Percentiles rank a stretch among this genome's conserved stretches.
Evolutionary conservation across 2,113 vertebrate species (phyloP).

Genomic region (Gavia stellata): DNA sequence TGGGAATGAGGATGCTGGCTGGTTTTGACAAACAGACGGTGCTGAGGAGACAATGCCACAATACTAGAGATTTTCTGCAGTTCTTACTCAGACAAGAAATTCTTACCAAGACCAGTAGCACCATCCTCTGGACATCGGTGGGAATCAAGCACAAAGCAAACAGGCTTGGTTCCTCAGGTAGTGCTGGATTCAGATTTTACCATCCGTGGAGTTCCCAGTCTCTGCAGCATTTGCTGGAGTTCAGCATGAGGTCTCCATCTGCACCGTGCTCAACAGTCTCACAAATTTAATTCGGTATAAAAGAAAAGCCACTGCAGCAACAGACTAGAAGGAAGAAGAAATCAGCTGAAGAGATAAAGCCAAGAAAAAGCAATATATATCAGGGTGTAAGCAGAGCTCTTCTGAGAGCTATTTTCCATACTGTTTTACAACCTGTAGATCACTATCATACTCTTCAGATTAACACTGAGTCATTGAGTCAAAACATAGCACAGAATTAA

Average conservation of each 20-base stretch:
- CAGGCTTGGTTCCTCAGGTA: not conserved
- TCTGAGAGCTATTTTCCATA: not conserved
- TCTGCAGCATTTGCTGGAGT: not conserved
- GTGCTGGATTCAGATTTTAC: not conserved
- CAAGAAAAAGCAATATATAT: not conserved
- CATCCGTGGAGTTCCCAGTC: not conserved
- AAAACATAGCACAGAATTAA: not conserved
- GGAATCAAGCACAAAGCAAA: not conserved
- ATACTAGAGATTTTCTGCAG: not conserved
- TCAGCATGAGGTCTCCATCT: not conserved
- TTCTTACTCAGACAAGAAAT: not conserved
- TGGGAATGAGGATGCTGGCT: not conserved
- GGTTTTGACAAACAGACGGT: not conserved
- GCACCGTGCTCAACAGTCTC: not conserved
- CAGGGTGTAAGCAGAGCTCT: not conserved
- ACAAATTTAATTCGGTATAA: not conserved
- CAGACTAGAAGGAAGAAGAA: not conserved
- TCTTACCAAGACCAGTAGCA: constrained; percentile 49
- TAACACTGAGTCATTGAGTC: not conserved
- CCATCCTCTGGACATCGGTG: constrained; percentile 49
- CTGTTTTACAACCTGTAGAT: not conserved
- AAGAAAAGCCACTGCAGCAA: not conserved
- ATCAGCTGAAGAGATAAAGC: not conserved
- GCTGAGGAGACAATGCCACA: not conserved
- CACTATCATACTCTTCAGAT: not conserved